Conservation (phyloP, 2,888 invertebrate species). For the Onthophagus sagittarius region DNA sequence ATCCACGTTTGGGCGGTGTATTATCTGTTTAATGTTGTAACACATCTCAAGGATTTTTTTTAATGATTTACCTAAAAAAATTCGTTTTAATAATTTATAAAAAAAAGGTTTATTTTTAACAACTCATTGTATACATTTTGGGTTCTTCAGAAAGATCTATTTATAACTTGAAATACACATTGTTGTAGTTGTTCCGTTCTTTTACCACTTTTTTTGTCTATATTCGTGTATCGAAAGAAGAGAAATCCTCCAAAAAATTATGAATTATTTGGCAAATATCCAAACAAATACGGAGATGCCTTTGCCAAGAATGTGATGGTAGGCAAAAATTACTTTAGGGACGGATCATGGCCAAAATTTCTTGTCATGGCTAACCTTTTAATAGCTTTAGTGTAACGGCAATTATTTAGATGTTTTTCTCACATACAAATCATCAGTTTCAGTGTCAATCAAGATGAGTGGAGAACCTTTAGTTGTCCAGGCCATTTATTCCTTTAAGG, state of each 20-base stretch:
- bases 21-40: not conserved
- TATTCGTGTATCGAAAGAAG: slow-evolving; percentile 11
- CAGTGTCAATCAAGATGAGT: slow-evolving; percentile 47
- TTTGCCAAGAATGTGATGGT: slow-evolving; percentile 50
- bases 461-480: slow-evolving; percentile 70
- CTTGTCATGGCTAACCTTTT: slow-evolving; percentile 22
- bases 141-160: not conserved
- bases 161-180: slow-evolving; percentile 1
- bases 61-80: not conserved
- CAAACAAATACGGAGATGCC: slow-evolving; percentile 26
- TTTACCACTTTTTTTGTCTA: not conserved
- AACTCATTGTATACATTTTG: not conserved
- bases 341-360: slow-evolving; percentile 37
- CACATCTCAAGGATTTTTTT: not conserved
- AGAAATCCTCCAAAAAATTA: slow-evolving; percentile 18
- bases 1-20: not conserved
- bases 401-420: slow-evolving; percentile 8
- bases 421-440: not conserved
- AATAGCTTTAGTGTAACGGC: slow-evolving; percentile 12
- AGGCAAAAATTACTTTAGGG: slow-evolving; percentile 43
- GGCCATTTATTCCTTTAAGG: slow-evolving; percentile 91
- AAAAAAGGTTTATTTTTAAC: not conserved
- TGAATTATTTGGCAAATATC: slow-evolving; percentile 28
- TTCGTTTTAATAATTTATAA: not conserved
- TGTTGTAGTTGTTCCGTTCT: not conserved